These are phyloP conservation scores for Ophion ventricosus DNA, from an alignment of 2,888 invertebrate species.

Conservation along the genomic window DNA sequence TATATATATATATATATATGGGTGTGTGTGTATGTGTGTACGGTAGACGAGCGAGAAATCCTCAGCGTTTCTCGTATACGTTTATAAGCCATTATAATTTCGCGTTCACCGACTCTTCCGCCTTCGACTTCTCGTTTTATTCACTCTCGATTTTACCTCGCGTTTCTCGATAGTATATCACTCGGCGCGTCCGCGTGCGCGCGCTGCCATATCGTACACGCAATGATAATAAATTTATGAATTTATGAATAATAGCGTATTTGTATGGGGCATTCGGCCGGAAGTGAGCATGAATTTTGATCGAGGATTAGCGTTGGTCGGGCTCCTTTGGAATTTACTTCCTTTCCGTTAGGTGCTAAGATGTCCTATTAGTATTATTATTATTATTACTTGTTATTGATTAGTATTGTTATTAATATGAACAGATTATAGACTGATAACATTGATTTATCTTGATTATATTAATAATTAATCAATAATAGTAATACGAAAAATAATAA, in stretches of 20 bases:
- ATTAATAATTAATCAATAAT: no score
- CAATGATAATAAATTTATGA: slow-evolving; percentile 14
- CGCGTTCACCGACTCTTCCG: slow-evolving; percentile 59
- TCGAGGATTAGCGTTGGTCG: no score
- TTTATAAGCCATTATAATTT: slow-evolving; percentile 69
- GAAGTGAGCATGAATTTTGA: background rate
- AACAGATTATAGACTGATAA: no score
- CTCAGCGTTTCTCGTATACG: slow-evolving; percentile 58
- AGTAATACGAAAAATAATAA: no score
- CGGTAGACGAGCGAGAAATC: slow-evolving; percentile 53
- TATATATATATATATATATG: no score
- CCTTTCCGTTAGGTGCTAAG: no score
- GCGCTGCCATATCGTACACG: background rate
- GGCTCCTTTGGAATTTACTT: no score
- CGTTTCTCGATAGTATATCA: slow-evolving; percentile 28
- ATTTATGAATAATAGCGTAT: background rate
- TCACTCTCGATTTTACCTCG: slow-evolving; percentile 56
- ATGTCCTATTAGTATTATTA: no score
- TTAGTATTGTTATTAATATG: no score
- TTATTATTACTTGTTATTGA: no score
- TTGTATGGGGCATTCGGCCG: background rate
- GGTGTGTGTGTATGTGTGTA: no score
- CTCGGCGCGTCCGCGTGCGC: background rate
- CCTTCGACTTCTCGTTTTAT: slow-evolving; percentile 31
- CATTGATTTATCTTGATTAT: no score